Percentiles rank a stretch among this genome's conserved stretches.
phyloP scores from a whole-genome alignment of 1,140 invertebrate genomes.

The Drosophila athabasca region DNA sequence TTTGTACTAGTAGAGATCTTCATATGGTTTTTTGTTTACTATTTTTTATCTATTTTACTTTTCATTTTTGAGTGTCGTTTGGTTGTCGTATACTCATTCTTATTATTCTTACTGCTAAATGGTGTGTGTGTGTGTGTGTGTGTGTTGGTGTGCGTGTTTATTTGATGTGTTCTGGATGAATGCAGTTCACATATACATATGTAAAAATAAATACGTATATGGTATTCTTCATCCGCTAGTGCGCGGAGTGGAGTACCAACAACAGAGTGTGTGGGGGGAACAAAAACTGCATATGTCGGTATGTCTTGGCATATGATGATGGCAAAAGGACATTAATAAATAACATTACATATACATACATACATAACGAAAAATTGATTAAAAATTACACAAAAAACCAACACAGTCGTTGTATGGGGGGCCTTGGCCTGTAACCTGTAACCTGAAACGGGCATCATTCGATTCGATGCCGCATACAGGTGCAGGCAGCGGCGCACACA shows the following conservation, averaged over 20 bases:
- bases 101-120: conserved; percentile 9
- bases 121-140: conserved; percentile 25
- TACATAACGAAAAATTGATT: conserved; percentile 28
- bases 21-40: conserved; percentile 12
- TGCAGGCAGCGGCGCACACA: conserved; percentile 2
- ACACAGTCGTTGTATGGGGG: background rate
- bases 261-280: background rate
- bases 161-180: conserved; percentile 20
- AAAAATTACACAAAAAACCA: no score
- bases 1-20: background rate
- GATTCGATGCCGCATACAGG: background rate
- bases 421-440: no score
- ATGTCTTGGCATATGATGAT: conserved; percentile 13
- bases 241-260: no score
- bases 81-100: conserved; percentile 22
- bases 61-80: conserved; percentile 47
- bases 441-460: no score
- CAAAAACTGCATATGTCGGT: conserved; percentile 9
- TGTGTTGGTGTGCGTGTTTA: conserved; percentile 17
- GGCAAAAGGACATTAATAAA: conserved; percentile 42
- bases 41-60: conserved; percentile 34
- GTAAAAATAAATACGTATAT: conserved; percentile 9
- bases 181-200: conserved; percentile 20
- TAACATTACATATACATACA: conserved; percentile 44
- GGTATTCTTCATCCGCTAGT: background rate